phyloP scores from a whole-genome alignment of 2,797 vertebrate species.

The Lepilemur ruficaudatus region DNA sequence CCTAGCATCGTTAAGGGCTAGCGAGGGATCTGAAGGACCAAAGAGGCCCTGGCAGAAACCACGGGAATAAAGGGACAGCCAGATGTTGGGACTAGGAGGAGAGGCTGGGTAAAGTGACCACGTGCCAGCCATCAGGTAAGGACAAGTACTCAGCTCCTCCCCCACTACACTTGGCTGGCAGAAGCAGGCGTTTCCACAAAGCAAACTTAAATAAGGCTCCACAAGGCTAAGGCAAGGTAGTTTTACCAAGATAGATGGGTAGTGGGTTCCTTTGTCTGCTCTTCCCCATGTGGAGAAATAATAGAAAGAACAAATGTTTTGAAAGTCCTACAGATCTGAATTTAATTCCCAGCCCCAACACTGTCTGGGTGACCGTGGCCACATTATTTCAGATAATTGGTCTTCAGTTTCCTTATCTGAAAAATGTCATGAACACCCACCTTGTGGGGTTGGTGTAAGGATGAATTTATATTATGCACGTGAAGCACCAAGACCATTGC shows the following conservation, averaged over 20 bases:
- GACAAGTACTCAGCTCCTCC: neutral
- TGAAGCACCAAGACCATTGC: neutral
- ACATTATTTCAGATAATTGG: neutral
- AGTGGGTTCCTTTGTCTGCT: neutral
- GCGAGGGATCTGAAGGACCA: neutral
- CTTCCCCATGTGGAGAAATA: neutral
- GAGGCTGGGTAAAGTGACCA: neutral
- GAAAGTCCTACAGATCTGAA: neutral
- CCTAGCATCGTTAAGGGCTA: neutral
- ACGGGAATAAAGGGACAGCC: neutral
- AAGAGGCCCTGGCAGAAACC: neutral
- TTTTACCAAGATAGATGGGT: neutral
- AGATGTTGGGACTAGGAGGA: rapidly evolving
- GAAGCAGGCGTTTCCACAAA: neutral
- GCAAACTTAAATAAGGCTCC: neutral
- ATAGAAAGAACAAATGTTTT: neutral
- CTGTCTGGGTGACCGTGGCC: neutral
- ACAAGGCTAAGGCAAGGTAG: neutral
- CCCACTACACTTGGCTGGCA: neutral
- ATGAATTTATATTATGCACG: neutral
- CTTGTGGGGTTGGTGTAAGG: neutral
- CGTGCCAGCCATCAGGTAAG: neutral
- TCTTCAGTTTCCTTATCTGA: neutral
- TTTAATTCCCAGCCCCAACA: neutral
- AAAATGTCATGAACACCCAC: neutral